These are phyloP conservation scores for Tragelaphus strepsiceros DNA, from an alignment of 2,113 vertebrate genomes.

Conservation along the genomic window DNA sequence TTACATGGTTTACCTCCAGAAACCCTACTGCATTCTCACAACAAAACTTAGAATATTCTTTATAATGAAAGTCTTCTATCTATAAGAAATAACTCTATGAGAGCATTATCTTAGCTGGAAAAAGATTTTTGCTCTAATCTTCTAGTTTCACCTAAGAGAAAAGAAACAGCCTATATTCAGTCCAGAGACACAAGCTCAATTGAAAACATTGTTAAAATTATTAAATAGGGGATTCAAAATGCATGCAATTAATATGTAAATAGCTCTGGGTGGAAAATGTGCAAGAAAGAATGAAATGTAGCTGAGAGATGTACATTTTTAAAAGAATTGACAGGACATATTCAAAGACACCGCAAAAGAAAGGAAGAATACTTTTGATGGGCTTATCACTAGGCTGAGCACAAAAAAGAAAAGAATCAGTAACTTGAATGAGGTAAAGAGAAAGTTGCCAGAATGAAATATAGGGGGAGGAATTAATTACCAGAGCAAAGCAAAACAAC, in stretches of 20 bases:
- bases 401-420: not conserved
- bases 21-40: not conserved
- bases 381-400: not conserved
- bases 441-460: not conserved
- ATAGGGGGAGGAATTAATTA: not conserved
- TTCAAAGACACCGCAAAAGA: not conserved
- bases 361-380: not conserved
- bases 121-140: not conserved
- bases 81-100: no score
- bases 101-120: not conserved
- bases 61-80: not conserved
- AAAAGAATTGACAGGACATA: not conserved
- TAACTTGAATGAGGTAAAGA: not conserved
- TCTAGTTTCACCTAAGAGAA: not conserved
- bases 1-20: not conserved
- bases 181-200: not conserved
- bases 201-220: not conserved
- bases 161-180: not conserved
- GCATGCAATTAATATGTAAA: not conserved
- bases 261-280: not conserved
- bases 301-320: not conserved
- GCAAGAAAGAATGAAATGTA: not conserved
- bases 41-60: not conserved
- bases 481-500: not conserved
- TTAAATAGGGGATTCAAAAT: not conserved